Percentiles rank a stretch among this genome's conserved stretches.
These are phyloP conservation scores for Oegoconia quadripuncta DNA, from an alignment of 2,888 invertebrate species.

Conservation along the genomic window DNA sequence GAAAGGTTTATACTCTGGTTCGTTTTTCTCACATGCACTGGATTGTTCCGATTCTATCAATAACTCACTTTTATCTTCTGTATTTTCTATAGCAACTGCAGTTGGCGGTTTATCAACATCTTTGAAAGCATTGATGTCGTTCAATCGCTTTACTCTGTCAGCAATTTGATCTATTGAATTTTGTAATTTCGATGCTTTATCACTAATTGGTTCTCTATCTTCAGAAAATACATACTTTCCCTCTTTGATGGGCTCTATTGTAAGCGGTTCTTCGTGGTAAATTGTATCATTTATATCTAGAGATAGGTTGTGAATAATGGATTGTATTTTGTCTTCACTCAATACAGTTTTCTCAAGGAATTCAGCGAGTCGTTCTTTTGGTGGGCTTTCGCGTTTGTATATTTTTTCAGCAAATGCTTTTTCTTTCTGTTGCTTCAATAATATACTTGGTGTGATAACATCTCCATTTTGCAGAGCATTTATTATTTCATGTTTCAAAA, in stretches of 20 bases:
- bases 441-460: conserved; percentile 33
- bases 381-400: conserved; percentile 60
- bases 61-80: conserved; percentile 6
- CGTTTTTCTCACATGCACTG: neutral
- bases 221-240: conserved; percentile 27
- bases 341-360: conserved; percentile 70
- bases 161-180: conserved; percentile 46
- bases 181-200: conserved; percentile 40
- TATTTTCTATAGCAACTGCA: conserved; percentile 6
- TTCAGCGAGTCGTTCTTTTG: conserved; percentile 64
- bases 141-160: conserved; percentile 42
- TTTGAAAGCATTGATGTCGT: conserved; percentile 22
- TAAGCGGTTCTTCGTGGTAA: neutral
- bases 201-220: conserved; percentile 32
- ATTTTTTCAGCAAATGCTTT: conserved; percentile 20
- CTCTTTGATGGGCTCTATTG: conserved; percentile 17
- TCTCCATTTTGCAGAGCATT: conserved; percentile 14
- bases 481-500: neutral
- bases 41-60: neutral
- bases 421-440: conserved; percentile 38
- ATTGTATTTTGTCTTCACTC: conserved; percentile 66
- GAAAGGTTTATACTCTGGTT: conserved; percentile 28
- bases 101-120: conserved; percentile 3
- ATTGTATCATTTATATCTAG: conserved; percentile 44
- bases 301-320: conserved; percentile 66